Conservation (phyloP, 2,113 vertebrate genomes). For the Chaetops frenatus region DNA sequence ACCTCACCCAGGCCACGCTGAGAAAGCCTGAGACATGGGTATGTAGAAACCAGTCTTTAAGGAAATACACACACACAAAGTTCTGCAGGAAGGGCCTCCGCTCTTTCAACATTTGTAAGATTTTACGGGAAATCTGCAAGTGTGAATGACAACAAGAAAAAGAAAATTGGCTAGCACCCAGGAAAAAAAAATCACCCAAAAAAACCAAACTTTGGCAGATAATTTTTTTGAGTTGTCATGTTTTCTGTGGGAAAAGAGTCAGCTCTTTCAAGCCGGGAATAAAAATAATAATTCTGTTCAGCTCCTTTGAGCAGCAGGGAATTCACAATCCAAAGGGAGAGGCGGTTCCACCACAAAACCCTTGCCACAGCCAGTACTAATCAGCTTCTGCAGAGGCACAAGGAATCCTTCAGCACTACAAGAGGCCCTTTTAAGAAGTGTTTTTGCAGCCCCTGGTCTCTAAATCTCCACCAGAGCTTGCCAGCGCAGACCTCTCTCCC, state of each 20-base stretch:
- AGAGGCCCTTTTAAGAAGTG: neutral
- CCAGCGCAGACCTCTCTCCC: neutral
- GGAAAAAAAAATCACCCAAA: neutral
- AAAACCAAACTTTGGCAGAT: neutral
- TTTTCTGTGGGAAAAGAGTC: slow-evolving; percentile 21
- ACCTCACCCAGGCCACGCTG: neutral
- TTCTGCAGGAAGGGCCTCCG: neutral
- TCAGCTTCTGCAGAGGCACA: neutral
- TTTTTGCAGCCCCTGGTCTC: neutral
- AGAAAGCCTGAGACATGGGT: neutral
- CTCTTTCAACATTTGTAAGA: slow-evolving; percentile 1
- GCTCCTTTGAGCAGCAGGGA: neutral
- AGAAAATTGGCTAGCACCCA: slow-evolving; percentile 1
- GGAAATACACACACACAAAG: neutral
- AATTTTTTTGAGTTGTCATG: slow-evolving; percentile 40
- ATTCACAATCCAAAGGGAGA: neutral
- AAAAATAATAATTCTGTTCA: neutral
- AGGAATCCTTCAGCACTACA: neutral
- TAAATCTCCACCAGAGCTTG: neutral
- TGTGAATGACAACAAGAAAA: slow-evolving; percentile 14
- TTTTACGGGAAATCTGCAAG: slow-evolving; percentile 8
- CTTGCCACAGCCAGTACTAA: neutral
- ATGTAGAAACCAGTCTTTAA: neutral
- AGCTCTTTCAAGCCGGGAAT: neutral
- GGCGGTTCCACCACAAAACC: neutral